These are phyloP conservation scores for Anthonomus grandis DNA, from an alignment of 1,140 invertebrate genomes.

Conservation along the genomic window DNA sequence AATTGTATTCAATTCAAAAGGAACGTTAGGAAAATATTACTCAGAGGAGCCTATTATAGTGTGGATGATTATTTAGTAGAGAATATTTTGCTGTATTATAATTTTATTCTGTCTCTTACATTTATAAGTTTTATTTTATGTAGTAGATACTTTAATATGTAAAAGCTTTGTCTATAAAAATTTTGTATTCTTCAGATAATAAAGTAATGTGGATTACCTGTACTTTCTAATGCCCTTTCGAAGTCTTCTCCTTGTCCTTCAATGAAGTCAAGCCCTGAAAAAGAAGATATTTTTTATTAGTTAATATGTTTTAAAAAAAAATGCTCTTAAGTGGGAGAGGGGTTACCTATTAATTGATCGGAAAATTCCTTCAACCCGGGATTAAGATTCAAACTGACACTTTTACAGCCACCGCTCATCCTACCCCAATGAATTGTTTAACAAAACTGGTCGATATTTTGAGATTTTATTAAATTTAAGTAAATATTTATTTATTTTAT, in stretches of 20 bases:
- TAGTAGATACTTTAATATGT: no score
- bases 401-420: neutral
- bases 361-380: neutral
- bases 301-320: neutral
- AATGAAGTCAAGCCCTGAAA: constrained; percentile 65
- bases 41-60: no score
- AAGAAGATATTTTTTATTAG: no score
- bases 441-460: neutral
- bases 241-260: constrained; percentile 66
- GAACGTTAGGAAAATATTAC: no score
- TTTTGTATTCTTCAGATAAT: no score
- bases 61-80: no score
- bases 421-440: neutral
- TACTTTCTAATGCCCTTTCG: constrained; percentile 66
- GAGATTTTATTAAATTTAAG: neutral
- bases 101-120: no score
- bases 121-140: no score
- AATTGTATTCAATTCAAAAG: no score
- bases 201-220: constrained; percentile 54
- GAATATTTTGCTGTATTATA: no score
- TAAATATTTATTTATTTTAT: no score
- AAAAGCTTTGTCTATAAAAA: no score
- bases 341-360: neutral
- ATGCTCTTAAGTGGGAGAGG: neutral
- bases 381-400: neutral